phyloP scores from a whole-genome alignment of 2,113 vertebrate genomes.

The Phaethornis superciliosus region DNA sequence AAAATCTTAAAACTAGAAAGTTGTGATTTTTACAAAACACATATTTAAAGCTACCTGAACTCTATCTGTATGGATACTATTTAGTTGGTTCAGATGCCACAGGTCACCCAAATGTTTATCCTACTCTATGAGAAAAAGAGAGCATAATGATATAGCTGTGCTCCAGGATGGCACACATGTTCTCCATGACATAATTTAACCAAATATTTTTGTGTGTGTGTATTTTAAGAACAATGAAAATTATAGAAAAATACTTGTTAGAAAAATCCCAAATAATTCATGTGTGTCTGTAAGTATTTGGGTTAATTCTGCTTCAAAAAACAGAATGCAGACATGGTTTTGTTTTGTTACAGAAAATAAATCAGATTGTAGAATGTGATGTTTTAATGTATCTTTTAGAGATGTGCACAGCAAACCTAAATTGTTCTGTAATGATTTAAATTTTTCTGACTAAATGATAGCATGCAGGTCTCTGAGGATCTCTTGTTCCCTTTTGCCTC shows the following conservation, averaged over 20 bases:
- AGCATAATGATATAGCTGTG: not conserved
- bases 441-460: constrained; percentile 25
- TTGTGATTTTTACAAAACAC: constrained; percentile 1
- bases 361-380: not conserved
- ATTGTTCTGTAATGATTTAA: constrained; percentile 43
- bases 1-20: constrained; percentile 38
- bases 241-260: not conserved
- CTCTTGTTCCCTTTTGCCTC: constrained; percentile 20
- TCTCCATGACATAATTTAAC: not conserved
- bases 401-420: not conserved
- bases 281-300: not conserved
- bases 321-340: not conserved
- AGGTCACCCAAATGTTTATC: constrained; percentile 34
- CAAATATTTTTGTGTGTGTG: not conserved
- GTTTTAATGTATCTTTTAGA: not conserved
- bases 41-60: not conserved
- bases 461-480: not conserved
- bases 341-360: not conserved
- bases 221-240: not conserved
- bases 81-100: not conserved
- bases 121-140: not conserved
- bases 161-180: not conserved
- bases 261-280: not conserved
- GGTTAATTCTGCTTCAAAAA: not conserved
- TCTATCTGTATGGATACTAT: not conserved